Evolutionary conservation across 2,113 vertebrate genomes (phyloP), one percentile per base, ranked within the genome.

Genomic region (Dascyllus trimaculatus): DNA sequence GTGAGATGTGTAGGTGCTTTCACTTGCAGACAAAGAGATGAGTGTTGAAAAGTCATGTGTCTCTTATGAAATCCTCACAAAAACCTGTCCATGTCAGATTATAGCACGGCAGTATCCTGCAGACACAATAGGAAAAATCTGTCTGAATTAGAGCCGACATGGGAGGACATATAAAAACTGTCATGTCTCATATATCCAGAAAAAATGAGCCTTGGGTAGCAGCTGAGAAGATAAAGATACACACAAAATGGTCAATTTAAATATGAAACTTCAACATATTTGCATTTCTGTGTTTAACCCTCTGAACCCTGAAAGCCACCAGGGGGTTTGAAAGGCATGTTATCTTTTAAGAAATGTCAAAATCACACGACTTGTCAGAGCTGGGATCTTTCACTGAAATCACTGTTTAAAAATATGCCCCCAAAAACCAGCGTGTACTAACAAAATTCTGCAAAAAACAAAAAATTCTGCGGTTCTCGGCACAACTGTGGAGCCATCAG

Each of bases 11-110:
- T n/a, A 40, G 51, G 25, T 1, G 57, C 67, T 85, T 80, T 60
- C 54, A 72, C 65, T 64, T 1, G 32, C 11, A n/a, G 71, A 89
- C 86, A 88, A 84, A 84, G 78, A 80, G 46, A 51, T 2, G 56
- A 78, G 71, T 77, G 79, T 85, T 49, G 13, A 60, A 40, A 11
- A 57, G 65, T 67, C 54, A 18, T 5, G 4, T 51, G 51, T 74
- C 49, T 76, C 32, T 66, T 46, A 21, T 17, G 5, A 52, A 57
- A 14, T 15, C 49, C 24, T 45, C 18, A 43, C 49, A 49, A 48
- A 70, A 57, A 18, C 8, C 35, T 19, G 64, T 65, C 51, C 35
- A 4, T 54, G 40, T 75, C 25, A 46, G 45, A 71, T 65, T 35
- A 58, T 0, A 75, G 25, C 29, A 5, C 19, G 4, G 8, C 29